Conservation (phyloP, 2,797 vertebrate species). For the Muscicapa comitata region DNA sequence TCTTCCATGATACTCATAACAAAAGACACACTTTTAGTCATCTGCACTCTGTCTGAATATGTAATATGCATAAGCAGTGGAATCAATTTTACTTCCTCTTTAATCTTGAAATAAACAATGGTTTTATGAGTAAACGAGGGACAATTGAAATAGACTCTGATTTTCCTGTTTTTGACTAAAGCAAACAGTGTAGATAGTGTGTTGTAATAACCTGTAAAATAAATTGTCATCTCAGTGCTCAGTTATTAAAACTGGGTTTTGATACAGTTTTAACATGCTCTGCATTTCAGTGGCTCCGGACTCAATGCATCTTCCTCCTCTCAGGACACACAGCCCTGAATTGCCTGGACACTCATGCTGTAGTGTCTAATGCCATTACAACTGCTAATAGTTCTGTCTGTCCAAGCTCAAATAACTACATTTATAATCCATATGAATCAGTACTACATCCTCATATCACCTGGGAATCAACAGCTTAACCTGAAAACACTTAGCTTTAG, state of each 20-base stretch:
- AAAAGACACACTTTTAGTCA: background rate
- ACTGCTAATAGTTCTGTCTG: background rate
- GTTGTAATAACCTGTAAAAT: background rate
- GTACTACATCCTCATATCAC: background rate
- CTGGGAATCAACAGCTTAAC: background rate
- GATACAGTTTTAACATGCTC: background rate
- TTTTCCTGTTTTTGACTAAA: background rate
- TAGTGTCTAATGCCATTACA: background rate
- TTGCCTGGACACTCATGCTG: rapidly evolving
- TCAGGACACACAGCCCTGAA: background rate
- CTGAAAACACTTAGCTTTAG: background rate
- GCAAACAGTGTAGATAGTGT: background rate
- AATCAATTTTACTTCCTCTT: background rate
- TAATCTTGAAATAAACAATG: background rate
- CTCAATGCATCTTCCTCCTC: background rate
- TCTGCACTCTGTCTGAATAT: background rate
- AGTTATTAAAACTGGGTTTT: background rate
- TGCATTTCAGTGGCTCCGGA: background rate
- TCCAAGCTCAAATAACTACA: background rate
- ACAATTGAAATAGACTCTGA: background rate
- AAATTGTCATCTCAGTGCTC: background rate
- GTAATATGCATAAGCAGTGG: background rate
- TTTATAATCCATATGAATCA: background rate
- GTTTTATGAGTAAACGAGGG: background rate
- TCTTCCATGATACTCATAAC: background rate